Conservation (phyloP, 2,888 invertebrate species). For the Caradrina clavipalpis region DNA sequence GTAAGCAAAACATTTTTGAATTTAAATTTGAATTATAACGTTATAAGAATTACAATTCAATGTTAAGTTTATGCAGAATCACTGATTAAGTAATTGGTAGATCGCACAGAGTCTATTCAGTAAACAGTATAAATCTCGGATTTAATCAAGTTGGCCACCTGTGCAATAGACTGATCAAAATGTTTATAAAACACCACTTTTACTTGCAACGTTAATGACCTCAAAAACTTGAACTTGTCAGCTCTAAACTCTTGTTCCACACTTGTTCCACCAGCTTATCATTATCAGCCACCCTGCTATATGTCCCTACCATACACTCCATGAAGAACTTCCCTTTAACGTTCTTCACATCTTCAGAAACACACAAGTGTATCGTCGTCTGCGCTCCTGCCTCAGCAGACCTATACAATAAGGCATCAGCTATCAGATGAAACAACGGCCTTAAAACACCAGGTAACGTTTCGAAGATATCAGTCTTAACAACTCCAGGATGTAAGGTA, state of each 20-base stretch:
- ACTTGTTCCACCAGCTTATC: constrained; percentile 93
- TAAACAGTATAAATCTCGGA: too few relatives aligned
- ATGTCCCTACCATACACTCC: constrained; percentile 92
- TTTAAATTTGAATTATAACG: too few relatives aligned
- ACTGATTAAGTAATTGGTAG: too few relatives aligned
- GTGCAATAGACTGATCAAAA: neutral
- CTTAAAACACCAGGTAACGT: constrained; percentile 84
- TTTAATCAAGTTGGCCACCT: too few relatives aligned
- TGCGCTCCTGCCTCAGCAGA: constrained; percentile 94
- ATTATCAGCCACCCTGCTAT: constrained; percentile 91
- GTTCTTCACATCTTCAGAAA: constrained; percentile 93
- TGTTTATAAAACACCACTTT: neutral
- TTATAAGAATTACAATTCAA: too few relatives aligned
- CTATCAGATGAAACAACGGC: constrained; percentile 88
- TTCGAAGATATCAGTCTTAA: constrained; percentile 94
- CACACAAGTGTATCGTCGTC: constrained; percentile 93
- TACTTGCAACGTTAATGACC: neutral
- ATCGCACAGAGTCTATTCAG: too few relatives aligned
- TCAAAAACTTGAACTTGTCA: constrained; percentile 54
- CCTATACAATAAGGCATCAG: constrained; percentile 92
- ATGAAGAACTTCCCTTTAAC: constrained; percentile 94
- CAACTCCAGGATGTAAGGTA: constrained; percentile 95
- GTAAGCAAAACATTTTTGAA: too few relatives aligned
- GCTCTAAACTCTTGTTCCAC: constrained; percentile 91
- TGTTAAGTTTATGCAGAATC: too few relatives aligned